Conservation (phyloP, 30 jellyfish, hydroid and myxozoan species). For the Cassiopea andromeda region DNA sequence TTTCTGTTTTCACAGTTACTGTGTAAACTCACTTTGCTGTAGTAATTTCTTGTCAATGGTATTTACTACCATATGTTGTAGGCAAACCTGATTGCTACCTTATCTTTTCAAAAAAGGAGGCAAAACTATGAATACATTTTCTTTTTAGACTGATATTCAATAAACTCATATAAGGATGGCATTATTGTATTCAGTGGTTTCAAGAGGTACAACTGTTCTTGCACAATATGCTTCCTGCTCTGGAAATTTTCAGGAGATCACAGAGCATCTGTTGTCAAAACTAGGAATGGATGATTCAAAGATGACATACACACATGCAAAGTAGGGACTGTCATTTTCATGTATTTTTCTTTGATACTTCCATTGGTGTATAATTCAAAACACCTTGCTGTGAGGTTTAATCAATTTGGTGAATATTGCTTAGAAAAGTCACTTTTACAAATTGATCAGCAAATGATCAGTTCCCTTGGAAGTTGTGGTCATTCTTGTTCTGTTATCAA, state of each 20-base stretch:
- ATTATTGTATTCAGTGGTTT: slow-evolving; percentile 61
- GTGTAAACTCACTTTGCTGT: no score
- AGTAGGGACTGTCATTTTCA: slow-evolving; percentile 30
- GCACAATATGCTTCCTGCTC: slow-evolving; percentile 92
- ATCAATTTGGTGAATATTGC: no score
- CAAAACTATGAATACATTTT: no score
- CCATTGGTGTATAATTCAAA: neutral
- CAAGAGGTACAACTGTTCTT: slow-evolving; percentile 88
- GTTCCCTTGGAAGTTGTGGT: no score
- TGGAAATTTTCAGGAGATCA: slow-evolving; percentile 90
- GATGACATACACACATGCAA: slow-evolving; percentile 92
- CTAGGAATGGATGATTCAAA: slow-evolving; percentile 79
- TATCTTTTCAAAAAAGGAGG: no score
- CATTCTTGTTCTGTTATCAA: no score
- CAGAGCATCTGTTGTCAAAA: slow-evolving; percentile 80
- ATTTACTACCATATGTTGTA: no score
- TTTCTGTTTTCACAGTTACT: neutral
- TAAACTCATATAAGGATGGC: slow-evolving; percentile 42
- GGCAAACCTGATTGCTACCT: no score
- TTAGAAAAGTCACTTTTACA: no score
- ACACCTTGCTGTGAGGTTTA: neutral
- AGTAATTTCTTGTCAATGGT: no score
- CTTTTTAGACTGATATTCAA: neutral
- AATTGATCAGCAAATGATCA: no score
- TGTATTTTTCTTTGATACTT: neutral